Base-by-base conservation (phyloP, 1,140 invertebrate genomes). In the Radopholus similis region DNA sequence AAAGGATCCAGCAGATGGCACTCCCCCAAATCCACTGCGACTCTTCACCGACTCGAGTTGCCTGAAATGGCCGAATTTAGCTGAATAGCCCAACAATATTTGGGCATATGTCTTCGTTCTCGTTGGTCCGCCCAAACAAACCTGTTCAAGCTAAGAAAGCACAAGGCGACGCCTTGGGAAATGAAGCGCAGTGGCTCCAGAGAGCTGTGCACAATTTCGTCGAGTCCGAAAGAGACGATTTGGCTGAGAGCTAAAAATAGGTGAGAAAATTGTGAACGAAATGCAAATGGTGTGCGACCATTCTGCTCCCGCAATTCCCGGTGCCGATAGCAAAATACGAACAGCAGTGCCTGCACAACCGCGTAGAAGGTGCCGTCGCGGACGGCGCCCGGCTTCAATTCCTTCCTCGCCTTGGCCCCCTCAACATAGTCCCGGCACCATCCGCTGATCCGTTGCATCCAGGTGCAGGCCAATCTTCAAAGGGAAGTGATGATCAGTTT, bases 351-450 rank as follows among this genome's bases (percentile, higher is more conserved):
- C 64, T 74, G 73, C 1, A 75, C 68, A 32, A 64, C 49, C 6
- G 73, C 71, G 49, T 76, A 74, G 37, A 74, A 74, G 18, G 72
- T 74, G n/a, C 73, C 67, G 32, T 74, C 73, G 47, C 76, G 73
- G 34, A 63, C 47, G 21, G 64, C 49, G 4, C 55, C 64, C 11
- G 23, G n/a, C 15, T 66, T 23, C 6, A 6, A 2, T 32, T 28
- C 5, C n/a, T 5, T 54, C 35, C 51, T 32, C 35, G 30, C n/a
- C 35, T 54, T 54, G 18, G 35, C 30, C 15, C 69, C 56, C 3
- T 69, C 44, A 37, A 74, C 44, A 47, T 74, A 74, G 18, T 42
- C 34, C 11, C 23, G 28, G 40, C 68, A 75, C 73, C 73, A 74
- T 21, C 56, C 44, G 28, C 57, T 35, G 54, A 74, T 74, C 34